Conservation (phyloP, 2,888 invertebrate species). For the Harmothoe impar region DNA sequence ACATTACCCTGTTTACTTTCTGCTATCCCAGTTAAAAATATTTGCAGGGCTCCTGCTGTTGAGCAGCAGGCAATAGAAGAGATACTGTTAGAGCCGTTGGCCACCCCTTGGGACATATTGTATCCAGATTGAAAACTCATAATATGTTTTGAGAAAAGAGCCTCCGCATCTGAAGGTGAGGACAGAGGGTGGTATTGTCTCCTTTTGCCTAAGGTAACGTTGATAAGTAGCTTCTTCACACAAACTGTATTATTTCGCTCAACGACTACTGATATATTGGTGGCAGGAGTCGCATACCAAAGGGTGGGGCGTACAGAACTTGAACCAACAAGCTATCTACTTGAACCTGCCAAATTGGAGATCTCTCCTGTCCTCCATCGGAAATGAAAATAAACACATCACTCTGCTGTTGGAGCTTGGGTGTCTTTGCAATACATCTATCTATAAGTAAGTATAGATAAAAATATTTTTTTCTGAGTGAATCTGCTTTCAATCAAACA, state of each 20-base stretch:
- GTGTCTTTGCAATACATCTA: too few species aligned
- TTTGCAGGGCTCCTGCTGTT: neutral
- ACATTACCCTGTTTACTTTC: constrained; percentile 22
- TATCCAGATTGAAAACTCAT: neutral
- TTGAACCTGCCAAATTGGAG: too few species aligned
- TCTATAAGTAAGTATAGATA: too few species aligned
- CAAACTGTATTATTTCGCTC: neutral
- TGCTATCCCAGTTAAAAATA: neutral
- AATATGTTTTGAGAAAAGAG: neutral
- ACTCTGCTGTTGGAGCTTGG: too few species aligned
- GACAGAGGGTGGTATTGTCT: neutral
- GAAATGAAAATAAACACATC: too few species aligned
- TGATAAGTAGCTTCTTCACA: constrained; percentile 13
- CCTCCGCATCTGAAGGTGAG: neutral
- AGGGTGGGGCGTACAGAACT: neutral
- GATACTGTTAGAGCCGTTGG: neutral
- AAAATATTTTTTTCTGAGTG: too few species aligned
- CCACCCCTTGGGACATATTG: neutral
- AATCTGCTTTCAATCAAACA: too few species aligned
- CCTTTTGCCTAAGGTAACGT: neutral
- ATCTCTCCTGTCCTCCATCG: too few species aligned
- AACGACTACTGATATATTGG: constrained; percentile 4
- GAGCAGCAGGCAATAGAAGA: neutral
- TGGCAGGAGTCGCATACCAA: neutral
- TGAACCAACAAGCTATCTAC: too few species aligned